Base-by-base conservation (phyloP, 2,113 vertebrate genomes). In the Piprites chloris region DNA sequence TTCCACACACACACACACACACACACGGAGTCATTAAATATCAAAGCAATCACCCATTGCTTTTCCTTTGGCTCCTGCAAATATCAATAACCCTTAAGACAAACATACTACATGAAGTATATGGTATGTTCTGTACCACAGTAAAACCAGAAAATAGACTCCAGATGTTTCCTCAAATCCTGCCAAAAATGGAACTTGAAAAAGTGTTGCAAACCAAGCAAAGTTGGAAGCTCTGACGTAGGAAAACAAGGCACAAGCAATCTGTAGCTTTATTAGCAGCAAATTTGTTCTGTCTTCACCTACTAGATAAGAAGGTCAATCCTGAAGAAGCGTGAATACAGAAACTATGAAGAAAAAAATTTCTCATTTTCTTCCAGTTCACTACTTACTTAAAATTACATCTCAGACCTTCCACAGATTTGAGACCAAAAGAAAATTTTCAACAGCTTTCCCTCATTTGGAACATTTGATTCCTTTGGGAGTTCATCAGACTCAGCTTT, bases 251-350 rank as follows among this genome's bases (percentile, higher is more conserved):
- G 41, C 49, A 84, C 35, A 81, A 63, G 46, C 23, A 72, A 85
- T 59, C 56, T 9, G 9, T 8, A 68, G 61, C 19, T 88, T 77
- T 88, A 9, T 74, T 53, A 92, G 9, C 20, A 89, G 72, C 65
- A 82, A 84, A 97, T 96, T 97, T 97, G 96, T 96, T 97, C 96
- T 96, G 96, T 96, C 95, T 97, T 96, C 96, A 96, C 96, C 96
- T 92, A 62, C n/a, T 75, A 81, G 76, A 68, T 35, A 92, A 96
- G 92, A 97, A 95, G 92, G 46, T 90, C 79, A 93, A 44, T 62
- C 52, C 41, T 65, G 26, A 85, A 9, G 65, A 82, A 78, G 22
- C 47, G 27, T 59, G 89, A 87, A 84, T 52, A 84, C 6, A 93
- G 61, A 47, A 55, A 74, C 15, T 14, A 24, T 2, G 13, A 82